phyloP scores from a whole-genome alignment of 2,113 vertebrate genomes.

The Myanophis thanlyinensis region DNA sequence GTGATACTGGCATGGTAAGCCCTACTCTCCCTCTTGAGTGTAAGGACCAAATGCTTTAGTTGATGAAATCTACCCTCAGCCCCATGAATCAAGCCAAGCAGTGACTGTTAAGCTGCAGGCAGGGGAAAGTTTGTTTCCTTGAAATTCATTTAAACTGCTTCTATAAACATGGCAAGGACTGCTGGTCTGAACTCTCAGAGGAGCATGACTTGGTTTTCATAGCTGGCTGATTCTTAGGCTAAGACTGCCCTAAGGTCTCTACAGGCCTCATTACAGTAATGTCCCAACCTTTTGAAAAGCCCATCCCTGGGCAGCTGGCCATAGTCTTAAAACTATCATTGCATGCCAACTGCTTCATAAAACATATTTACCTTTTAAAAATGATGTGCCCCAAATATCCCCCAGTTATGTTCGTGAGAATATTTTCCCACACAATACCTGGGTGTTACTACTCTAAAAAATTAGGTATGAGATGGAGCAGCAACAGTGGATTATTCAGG shows the following conservation, averaged over 20 bases:
- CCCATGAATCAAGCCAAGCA: background rate
- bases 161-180: slow-evolving; percentile 19
- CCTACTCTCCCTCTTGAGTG: background rate
- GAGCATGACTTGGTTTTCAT: slow-evolving; percentile 26
- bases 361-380: slow-evolving; percentile 11
- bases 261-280: slow-evolving; percentile 6
- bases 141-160: slow-evolving; percentile 12
- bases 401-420: background rate
- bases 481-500: background rate
- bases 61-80: background rate
- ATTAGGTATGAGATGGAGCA: slow-evolving; percentile 19
- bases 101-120: background rate
- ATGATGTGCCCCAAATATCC: background rate
- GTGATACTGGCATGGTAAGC: background rate
- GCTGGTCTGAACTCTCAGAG: slow-evolving; percentile 7
- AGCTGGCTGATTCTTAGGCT: slow-evolving; percentile 5
- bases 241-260: slow-evolving; percentile 25
- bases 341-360: slow-evolving; percentile 25
- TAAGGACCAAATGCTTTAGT: background rate
- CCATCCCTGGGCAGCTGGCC: background rate
- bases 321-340: background rate
- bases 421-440: background rate
- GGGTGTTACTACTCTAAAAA: slow-evolving; percentile 8
- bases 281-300: slow-evolving; percentile 6
- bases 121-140: slow-evolving; percentile 10